Evolutionary conservation across 2,797 vertebrate genomes (phyloP), one percentile per base, ranked within the genome.

Genomic region (Pangasius krempfi): DNA sequence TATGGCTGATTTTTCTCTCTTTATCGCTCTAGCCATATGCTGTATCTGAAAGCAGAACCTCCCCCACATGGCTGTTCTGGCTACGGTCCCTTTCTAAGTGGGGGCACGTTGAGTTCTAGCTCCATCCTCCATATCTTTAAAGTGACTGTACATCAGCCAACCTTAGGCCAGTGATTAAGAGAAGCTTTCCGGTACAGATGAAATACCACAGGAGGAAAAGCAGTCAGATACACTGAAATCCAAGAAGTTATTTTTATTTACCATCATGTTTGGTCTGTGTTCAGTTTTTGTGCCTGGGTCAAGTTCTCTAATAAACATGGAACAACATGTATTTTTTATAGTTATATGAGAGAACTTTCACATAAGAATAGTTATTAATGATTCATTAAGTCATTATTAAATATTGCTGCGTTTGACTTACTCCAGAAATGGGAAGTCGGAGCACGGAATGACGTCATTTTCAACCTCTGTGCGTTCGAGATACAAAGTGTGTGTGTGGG

Each of bases 81-180:
- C 68, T 64, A n/a, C 18, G 40, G 37, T 68, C 76, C 84, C 40
- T n/a, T 58, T 72, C 75, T 80, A 80, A 86, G 83, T 79, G 84
- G 75, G 37, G 83, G 70, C 72, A 76, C 27, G 27, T 73, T 54
- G 52, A 85, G 62, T 75, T 80, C 50, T 79, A n/a, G 52, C 30
- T 73, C 66, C 40, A 37, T 86, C 62, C 64, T 60, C 27, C 40
- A 50, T 58, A 89, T 81, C 84, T 81, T 82, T 58, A 66, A 79
- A 88, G 76, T 79, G 40, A n/a, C 40, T 82, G 40, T 73, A 44
- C 84, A 82, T 70, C 79, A 76, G 70, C 27, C 60, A 87, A 88
- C 56, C 87, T 84, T 50, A 50, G 47, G 70, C 68, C 58, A 83
- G n/a, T 27, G 70, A 58, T 62, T 68, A 85, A 68, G 27, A 68